Evolutionary conservation across 2,888 invertebrate genomes (phyloP).

Genomic region (Drosophila nigricruria): DNA sequence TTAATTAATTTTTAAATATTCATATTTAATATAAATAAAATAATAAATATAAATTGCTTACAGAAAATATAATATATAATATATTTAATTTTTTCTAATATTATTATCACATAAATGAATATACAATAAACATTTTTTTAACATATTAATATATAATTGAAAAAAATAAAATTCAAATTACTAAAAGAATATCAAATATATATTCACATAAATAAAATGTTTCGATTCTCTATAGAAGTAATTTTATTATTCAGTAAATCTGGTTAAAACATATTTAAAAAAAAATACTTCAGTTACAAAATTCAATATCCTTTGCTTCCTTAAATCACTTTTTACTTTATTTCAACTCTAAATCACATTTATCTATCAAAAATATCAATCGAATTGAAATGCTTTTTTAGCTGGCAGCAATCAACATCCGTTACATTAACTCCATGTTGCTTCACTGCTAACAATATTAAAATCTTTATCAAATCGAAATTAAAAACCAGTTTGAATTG

Average conservation of each 20-base stretch:
- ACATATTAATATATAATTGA: no score
- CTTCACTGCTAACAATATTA: conserved; percentile 67
- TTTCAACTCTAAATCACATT: not conserved
- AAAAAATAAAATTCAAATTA: no score
- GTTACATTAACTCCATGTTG: conserved; percentile 70
- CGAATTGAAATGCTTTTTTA: conserved; percentile 50
- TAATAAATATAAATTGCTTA: no score
- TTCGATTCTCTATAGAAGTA: not conserved
- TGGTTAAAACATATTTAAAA: no score
- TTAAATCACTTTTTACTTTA: not conserved
- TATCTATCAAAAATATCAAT: conserved; percentile 27
- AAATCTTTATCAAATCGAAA: conserved; percentile 79
- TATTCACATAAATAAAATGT: not conserved
- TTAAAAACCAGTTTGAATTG: conserved; percentile 76
- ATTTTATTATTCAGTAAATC: not conserved
- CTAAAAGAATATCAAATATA: no score
- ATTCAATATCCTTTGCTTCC: not conserved
- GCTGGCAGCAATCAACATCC: conserved; percentile 68
- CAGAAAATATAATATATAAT: no score
- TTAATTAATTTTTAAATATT: no score
- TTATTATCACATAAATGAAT: no score
- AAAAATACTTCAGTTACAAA: no score
- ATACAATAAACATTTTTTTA: no score
- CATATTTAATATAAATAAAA: no score
- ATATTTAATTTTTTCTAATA: no score